A percentile compares a stretch with the other conserved stretches of the same genome.
Evolutionary conservation across 2,888 invertebrate species (phyloP).

Genomic region (Limnephilus lunatus): DNA sequence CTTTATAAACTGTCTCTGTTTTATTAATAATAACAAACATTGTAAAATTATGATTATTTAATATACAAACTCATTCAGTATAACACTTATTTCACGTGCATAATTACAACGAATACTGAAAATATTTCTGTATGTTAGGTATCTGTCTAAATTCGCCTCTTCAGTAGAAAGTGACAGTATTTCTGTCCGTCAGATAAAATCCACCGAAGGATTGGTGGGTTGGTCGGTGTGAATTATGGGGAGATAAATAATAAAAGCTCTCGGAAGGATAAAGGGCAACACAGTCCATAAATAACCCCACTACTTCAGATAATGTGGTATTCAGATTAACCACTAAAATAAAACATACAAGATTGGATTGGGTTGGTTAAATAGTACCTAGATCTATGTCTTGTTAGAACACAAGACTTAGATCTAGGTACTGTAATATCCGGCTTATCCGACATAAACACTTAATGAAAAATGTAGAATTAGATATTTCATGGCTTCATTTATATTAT

Average conservation of each 20-base stretch:
- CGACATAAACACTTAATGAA: too few species aligned
- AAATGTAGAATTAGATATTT: too few species aligned
- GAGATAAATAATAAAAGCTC: background rate
- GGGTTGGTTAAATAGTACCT: background rate
- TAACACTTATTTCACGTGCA: background rate
- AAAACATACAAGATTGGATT: background rate
- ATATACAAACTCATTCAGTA: too few species aligned
- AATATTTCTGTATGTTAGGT: background rate
- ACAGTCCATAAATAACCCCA: background rate
- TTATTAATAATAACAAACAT: too few species aligned
- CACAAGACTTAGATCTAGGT: too few species aligned
- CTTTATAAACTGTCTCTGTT: too few species aligned
- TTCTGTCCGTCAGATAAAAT: background rate
- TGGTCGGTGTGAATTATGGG: background rate
- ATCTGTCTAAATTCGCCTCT: background rate
- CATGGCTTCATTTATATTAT: too few species aligned
- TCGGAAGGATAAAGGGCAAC: background rate
- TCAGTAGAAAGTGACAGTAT: background rate
- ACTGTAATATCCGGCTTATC: too few species aligned
- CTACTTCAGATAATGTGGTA: background rate
- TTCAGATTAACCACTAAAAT: background rate
- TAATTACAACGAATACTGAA: background rate
- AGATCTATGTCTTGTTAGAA: background rate
- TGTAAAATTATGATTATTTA: too few species aligned
- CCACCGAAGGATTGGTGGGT: background rate